Conservation (phyloP, 2,113 vertebrate species). For the Tragulus kanchil region DNA sequence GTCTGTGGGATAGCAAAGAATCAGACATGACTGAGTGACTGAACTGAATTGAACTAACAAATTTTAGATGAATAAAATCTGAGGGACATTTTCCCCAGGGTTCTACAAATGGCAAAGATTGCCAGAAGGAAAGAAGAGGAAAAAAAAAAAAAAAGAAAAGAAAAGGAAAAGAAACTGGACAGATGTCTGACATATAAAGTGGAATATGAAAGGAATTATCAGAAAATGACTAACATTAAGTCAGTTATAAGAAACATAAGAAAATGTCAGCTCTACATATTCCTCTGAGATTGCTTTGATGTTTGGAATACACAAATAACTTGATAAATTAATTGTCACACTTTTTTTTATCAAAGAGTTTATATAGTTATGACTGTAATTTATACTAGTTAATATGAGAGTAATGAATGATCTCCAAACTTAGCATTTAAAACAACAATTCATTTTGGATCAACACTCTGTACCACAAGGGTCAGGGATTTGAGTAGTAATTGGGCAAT, state of each 20-base stretch:
- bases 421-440: background rate
- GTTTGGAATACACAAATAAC: background rate
- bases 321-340: background rate
- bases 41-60: background rate
- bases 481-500: background rate
- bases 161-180: background rate
- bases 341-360: background rate
- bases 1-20: too few species aligned
- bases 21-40: too few species aligned
- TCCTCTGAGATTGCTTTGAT: background rate
- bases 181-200: background rate
- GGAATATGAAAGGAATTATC: background rate
- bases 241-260: background rate
- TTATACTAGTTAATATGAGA: background rate
- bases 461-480: background rate
- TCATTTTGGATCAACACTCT: background rate
- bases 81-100: background rate
- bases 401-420: background rate
- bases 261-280: background rate
- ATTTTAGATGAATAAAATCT: constrained; percentile 21
- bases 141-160: background rate
- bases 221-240: background rate
- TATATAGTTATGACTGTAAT: background rate
- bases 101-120: background rate
- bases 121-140: background rate